These are phyloP conservation scores for Austrofundulus limnaeus DNA, from an alignment of 2,113 vertebrate genomes.

Conservation along the genomic window DNA sequence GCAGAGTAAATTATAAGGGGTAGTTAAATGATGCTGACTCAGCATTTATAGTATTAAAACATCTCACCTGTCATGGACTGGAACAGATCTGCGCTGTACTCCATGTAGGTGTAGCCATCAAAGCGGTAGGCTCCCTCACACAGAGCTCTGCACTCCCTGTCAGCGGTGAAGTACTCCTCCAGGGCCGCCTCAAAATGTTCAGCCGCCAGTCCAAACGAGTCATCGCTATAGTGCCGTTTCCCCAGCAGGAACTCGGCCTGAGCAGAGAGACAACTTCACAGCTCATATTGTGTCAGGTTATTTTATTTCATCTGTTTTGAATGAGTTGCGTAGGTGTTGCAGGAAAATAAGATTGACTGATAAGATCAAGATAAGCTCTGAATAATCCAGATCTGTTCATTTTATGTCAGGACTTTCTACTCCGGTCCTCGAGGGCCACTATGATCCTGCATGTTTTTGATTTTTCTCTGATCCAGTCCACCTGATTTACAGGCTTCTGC, in stretches of 20 bases:
- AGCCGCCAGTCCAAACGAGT: slow-evolving; percentile 79
- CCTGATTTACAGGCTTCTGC: no score
- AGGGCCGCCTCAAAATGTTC: slow-evolving; percentile 86
- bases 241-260: slow-evolving; percentile 87
- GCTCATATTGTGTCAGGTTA: background rate
- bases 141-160: slow-evolving; percentile 85
- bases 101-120: slow-evolving; percentile 96
- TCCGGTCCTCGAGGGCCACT: no score
- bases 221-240: slow-evolving; percentile 85
- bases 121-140: slow-evolving; percentile 92
- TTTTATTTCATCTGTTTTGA: background rate
- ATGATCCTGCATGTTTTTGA: no score
- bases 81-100: slow-evolving; percentile 93
- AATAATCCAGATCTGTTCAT: no score
- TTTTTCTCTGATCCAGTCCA: no score
- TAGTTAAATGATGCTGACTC: no score
- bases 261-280: background rate
- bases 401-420: no score
- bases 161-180: slow-evolving; percentile 80
- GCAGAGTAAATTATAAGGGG: no score
- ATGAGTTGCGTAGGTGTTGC: no score
- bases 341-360: no score
- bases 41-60: no score
- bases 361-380: no score
- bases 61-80: slow-evolving; percentile 89